Base-by-base conservation (phyloP, 1,140 invertebrate species). In the Metopolophium dirhodum region DNA sequence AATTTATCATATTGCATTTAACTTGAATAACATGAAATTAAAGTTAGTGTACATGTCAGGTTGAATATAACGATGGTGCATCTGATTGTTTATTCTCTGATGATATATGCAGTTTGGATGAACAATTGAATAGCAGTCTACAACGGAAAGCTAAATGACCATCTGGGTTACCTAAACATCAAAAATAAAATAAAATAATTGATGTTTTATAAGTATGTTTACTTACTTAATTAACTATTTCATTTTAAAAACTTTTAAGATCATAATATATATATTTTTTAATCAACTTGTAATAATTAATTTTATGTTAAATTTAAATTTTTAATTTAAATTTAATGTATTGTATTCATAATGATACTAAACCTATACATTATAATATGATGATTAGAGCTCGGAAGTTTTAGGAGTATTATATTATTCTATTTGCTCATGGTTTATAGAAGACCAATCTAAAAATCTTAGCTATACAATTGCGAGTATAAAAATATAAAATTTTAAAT, bases 61-160 rank as follows among this genome's bases (percentile, higher is more conserved):
- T 91, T 23, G 22, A 7, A 49, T 91, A 51, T 77, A 11, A 35
- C 0, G 61, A 91, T 91, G 41, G 41, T 8, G 35, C 37, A 82
- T 47, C 20, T 8, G 20, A 30, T 47, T 23, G 1, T 47, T 2
- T 91, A n/a, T 7, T 2, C 22, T 14, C 6, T 47, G 45, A 49
- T 7, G 61, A 82, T 18, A 91, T 91, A 68, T 82, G 49, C 18
- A 91, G 37, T 82, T 14, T 47, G 22, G 90, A 91, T n/a, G 90
- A 91, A 9, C 30, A 82, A 61, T 22, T 49, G 51, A 49, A 82
- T 7, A 61, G 35, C 2, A 14, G 61, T 26, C 49, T 49, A 82
- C 22, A 49, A 82, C 1, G 23, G 23, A 30, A 77, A 49, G 35
- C 88, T 1, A 54, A 90, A 11, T 23, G 89, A 41, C 3, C 41